Base-by-base conservation (phyloP, 2,888 invertebrate genomes). In the Bhutanitis thaidina region DNA sequence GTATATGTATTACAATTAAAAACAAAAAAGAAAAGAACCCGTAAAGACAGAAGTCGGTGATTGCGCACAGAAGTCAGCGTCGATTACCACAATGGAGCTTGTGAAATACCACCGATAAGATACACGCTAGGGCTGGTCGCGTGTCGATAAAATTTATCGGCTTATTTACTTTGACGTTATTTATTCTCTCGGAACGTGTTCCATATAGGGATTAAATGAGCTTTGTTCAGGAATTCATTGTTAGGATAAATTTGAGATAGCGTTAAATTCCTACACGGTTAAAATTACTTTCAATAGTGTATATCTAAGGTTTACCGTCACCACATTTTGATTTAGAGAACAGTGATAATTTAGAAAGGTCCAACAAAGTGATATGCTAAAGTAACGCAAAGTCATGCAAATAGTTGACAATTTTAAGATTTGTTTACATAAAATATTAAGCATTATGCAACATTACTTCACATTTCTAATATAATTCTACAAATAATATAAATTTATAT, bases 31-130 rank as follows among this genome's bases (percentile, higher is more conserved):
- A 39, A 39, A 13, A 32, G n/a, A n/a, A n/a, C n/a, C n/a, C 5
- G 1, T 3, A 36, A 40, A 49, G 43, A 51, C n/a, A 56, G 56
- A 41, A 53, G 57, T 49, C 55, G 51, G 53, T 54, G 59, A 62
- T 60, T 67, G 65, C 63, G 61, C 62, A 64, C 64, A 65, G 62
- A 63, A 64, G 65, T 60, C 50, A 43, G 54, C 56, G 60, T 61
- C 65, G 65, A 66, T 66, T 63, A 63, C 60, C 54, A 64, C 61
- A 65, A 68, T 64, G 60, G 57, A 16, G 60, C 60, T 66, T 65
- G 64, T 64, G 69, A 69, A 69, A 67, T 67, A 55, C 55, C 56
- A 55, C 55, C 57, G 58, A 69, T 65, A 64, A 66, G 57, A 57
- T 52, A 54, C 37, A 37, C 40, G 16, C 47, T 59, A 64, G 65